phyloP scores from a whole-genome alignment of 2,797 vertebrate genomes.

The Threskiornis aethiopicus region DNA sequence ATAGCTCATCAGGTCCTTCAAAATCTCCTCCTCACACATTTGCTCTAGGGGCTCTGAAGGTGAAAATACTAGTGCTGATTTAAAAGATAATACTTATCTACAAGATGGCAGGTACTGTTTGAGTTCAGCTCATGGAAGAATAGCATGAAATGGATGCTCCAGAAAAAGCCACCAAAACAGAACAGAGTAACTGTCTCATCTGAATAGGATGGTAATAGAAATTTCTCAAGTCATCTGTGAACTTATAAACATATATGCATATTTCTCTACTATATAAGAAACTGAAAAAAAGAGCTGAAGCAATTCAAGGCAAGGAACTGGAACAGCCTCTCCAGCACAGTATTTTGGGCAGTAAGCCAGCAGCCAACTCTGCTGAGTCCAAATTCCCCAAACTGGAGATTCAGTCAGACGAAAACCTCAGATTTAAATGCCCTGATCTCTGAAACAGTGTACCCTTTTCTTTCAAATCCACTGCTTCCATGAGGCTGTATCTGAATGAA shows the following conservation, averaged over 20 bases:
- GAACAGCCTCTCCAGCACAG: not conserved
- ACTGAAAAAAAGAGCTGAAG: not conserved
- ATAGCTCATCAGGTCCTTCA: not conserved
- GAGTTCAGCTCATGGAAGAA: not conserved
- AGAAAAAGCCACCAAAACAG: not conserved
- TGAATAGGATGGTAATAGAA: not conserved
- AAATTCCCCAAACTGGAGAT: not conserved
- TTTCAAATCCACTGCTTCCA: not conserved
- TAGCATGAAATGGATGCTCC: not conserved
- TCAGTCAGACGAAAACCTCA: not conserved
- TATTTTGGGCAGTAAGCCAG: not conserved
- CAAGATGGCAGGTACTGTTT: not conserved
- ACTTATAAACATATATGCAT: not conserved
- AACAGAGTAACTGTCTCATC: not conserved
- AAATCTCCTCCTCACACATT: not conserved
- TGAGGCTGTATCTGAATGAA: not conserved
- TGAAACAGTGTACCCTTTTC: not conserved
- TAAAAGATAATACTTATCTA: not conserved
- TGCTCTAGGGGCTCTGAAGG: not conserved
- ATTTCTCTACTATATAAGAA: not conserved
- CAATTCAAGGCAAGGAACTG: not conserved
- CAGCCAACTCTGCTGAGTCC: not conserved
- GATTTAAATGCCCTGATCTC: not conserved
- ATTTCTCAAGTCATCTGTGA: not conserved
- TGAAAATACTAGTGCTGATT: not conserved